These are phyloP conservation scores for Troides oblongomaculatus DNA, from an alignment of 2,888 invertebrate genomes.

Conservation along the genomic window DNA sequence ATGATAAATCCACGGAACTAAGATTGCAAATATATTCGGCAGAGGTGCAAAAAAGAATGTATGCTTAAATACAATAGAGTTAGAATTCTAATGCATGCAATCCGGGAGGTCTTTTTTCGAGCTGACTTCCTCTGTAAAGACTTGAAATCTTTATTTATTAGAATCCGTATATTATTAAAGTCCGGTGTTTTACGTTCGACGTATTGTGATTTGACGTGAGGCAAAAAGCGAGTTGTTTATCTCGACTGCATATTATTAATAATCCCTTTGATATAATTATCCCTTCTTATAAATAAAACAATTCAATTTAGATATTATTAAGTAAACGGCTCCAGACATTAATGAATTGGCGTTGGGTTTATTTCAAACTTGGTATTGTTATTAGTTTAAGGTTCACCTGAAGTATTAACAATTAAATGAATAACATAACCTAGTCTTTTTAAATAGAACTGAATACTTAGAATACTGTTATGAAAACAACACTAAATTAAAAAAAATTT, in stretches of 20 bases:
- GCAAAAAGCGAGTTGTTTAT: constrained; percentile 46
- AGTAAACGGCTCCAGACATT: constrained; percentile 21
- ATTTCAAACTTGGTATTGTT: background rate
- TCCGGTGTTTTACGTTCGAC: constrained; percentile 60
- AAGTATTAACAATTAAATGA: background rate
- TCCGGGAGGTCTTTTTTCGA: constrained; percentile 77
- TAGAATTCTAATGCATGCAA: constrained; percentile 68
- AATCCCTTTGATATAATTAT: constrained; percentile 25
- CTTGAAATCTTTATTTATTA: constrained; percentile 79
- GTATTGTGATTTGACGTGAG: constrained; percentile 56
- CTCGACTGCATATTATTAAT: constrained; percentile 35
- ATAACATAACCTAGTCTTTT: no score
- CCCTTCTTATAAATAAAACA: constrained; percentile 30
- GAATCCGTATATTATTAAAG: constrained; percentile 73
- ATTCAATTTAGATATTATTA: constrained; percentile 25
- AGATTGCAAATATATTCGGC: constrained; percentile 68
- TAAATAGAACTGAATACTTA: no score
- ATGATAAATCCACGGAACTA: constrained; percentile 48
- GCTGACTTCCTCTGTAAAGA: constrained; percentile 54
- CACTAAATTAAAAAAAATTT: no score
- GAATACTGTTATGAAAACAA: no score
- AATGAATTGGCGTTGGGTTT: constrained; percentile 15
- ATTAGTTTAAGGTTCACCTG: background rate
- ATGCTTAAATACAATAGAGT: constrained; percentile 74
- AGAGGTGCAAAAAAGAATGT: constrained; percentile 77